Base-by-base conservation (phyloP, 2,113 vertebrate genomes). In the Microtus richardsoni region DNA sequence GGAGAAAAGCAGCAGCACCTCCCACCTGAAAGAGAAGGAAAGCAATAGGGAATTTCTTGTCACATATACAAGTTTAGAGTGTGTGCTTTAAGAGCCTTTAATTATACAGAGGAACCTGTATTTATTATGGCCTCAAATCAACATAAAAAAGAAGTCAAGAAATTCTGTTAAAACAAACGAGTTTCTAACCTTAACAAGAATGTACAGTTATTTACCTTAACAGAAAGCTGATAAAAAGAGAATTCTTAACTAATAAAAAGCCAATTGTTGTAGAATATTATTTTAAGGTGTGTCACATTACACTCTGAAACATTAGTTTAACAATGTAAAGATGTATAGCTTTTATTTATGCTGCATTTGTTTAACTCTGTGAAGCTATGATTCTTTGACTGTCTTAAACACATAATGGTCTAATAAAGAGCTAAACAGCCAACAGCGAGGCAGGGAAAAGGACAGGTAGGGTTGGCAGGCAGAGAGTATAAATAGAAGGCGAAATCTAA, bases 1-100 rank as follows among this genome's bases (percentile, higher is more conserved):
- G 99, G 99, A 96, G 99, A 99, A 98, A 99, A 99, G 97, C 99
- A 99, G 98, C 99, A 99, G 98, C 99, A 99, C n/a, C 99, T 99
- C 12, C 99, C 99, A 91, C 99, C 99, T 99, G 95, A 0, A 64
- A 97, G 70, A 95, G 80, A 97, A 26, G 94, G 36, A 96, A 3
- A 97, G 85, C 47, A 73, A 10, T 17, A 97, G 68, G n/a, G 0
- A 26, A 88, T 36, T 64, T 66, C 36, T 71, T 66, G n/a, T 73
- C 30, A 64, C 13, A 7, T 41, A 26, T 10, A 44, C 12, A 58
- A 41, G 24, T 58, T 68, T 54, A 71, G 26, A 36, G 93, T 3
- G 71, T 41, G 17, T 83, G 24, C 47, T 92, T 88, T 78, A 91
- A 70, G 30, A 39, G 62, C 10, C 39, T 93, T 68, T 89, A 14